Evolutionary conservation across 2,797 vertebrate species (phyloP).

Genomic region (Hipposideros larvatus): DNA sequence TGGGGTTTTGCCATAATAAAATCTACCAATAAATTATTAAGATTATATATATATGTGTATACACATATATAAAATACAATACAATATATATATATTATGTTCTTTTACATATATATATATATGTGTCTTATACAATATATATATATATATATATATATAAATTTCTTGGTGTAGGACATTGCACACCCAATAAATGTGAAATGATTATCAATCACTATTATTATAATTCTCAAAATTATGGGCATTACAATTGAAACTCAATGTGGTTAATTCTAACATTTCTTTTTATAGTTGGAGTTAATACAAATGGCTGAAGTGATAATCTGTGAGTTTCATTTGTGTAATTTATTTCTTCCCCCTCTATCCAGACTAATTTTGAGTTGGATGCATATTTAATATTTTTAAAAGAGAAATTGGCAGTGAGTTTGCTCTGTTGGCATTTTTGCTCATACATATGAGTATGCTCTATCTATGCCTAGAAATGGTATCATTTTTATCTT

Average conservation of each 20-base stretch:
- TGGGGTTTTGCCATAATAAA: not conserved
- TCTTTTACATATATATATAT: too few relatives aligned
- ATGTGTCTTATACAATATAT: too few relatives aligned
- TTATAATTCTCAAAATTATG: constrained; percentile 14
- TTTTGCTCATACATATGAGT: constrained; percentile 11
- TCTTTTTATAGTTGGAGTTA: not conserved
- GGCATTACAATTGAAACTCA: constrained; percentile 11
- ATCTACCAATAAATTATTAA: not conserved
- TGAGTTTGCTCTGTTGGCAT: constrained; percentile 49
- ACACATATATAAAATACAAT: too few relatives aligned
- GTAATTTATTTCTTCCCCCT: constrained; percentile 30
- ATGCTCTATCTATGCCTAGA: constrained; percentile 36
- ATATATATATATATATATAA: not conserved
- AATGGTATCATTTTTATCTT: constrained; percentile 68
- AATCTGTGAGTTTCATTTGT: constrained; percentile 54
- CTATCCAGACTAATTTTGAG: constrained; percentile 35
- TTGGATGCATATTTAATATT: constrained; percentile 59
- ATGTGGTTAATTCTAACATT: not conserved
- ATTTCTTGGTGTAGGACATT: not conserved
- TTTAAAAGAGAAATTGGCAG: constrained; percentile 56
- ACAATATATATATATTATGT: too few relatives aligned
- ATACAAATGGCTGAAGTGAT: constrained; percentile 41
- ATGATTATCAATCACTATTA: not conserved
- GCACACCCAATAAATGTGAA: not conserved
- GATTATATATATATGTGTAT: too few relatives aligned